Evolutionary conservation across 2,888 invertebrate genomes (phyloP).

Genomic region (Dyspetes luteomarginatus): DNA sequence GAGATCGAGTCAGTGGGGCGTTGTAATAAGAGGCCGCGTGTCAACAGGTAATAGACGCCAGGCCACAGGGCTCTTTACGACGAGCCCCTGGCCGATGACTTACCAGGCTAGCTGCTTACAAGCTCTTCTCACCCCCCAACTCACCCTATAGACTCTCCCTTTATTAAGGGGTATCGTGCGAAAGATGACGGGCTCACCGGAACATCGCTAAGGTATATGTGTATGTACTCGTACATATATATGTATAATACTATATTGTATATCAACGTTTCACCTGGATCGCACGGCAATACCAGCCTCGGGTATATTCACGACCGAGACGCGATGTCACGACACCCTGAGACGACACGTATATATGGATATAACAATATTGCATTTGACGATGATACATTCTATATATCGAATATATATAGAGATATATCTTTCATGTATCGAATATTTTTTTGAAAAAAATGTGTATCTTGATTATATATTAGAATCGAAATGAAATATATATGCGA

Average conservation of each 20-base stretch:
- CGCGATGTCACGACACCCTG: background rate
- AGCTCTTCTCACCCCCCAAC: conserved; percentile 52
- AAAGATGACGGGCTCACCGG: conserved; percentile 58
- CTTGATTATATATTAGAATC: too few relatives aligned
- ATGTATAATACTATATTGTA: too few relatives aligned
- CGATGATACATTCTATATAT: too few relatives aligned
- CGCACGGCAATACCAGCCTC: background rate
- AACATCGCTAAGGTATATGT: conserved; percentile 11
- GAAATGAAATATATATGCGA: too few relatives aligned
- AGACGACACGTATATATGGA: background rate
- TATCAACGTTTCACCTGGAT: too few relatives aligned
- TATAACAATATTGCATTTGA: background rate
- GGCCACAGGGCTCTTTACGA: conserved; percentile 48
- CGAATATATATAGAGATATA: too few relatives aligned
- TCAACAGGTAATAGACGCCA: conserved; percentile 74
- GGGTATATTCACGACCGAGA: conserved; percentile 9
- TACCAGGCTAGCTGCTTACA: conserved; percentile 41
- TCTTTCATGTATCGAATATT: too few relatives aligned
- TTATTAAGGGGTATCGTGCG: conserved; percentile 58
- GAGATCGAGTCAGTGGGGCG: conserved; percentile 59
- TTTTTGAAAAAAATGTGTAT: too few relatives aligned
- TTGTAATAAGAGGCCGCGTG: conserved; percentile 74
- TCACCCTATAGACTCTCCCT: conserved; percentile 27
- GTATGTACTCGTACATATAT: conserved; percentile 19
- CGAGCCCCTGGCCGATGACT: conserved; percentile 36